These are phyloP conservation scores for Agrochola lota DNA, from an alignment of 2,888 invertebrate species.

Conservation along the genomic window DNA sequence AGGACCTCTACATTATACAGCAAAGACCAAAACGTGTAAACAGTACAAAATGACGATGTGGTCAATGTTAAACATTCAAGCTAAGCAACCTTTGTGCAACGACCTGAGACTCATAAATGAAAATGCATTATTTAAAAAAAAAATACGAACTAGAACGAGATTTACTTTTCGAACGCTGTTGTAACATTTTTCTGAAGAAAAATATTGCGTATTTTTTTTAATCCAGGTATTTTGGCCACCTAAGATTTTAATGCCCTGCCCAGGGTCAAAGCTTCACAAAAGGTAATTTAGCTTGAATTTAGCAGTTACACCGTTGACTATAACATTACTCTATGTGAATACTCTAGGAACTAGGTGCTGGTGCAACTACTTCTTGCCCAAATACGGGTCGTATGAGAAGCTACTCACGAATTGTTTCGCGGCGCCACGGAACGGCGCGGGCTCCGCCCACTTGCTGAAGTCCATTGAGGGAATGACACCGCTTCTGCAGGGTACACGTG, in stretches of 20 bases:
- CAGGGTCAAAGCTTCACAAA: background rate
- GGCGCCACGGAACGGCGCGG: conserved; percentile 83
- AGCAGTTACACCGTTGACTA: conserved; percentile 71
- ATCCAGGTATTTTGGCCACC: background rate
- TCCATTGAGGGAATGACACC: conserved; percentile 97
- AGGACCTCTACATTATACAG: conserved; percentile 47
- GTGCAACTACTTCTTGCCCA: conserved; percentile 86
- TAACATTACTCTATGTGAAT: conserved; percentile 67
- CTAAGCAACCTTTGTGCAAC: conserved; percentile 27
- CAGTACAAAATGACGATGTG: conserved; percentile 50
- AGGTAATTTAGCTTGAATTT: conserved; percentile 54
- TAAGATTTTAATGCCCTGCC: background rate
- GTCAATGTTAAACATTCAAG: conserved; percentile 58
- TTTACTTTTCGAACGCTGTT: background rate
- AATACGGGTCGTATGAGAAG: conserved; percentile 88
- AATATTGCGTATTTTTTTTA: background rate
- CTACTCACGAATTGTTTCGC: conserved; percentile 93
- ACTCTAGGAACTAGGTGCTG: conserved; percentile 73
- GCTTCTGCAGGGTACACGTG: conserved; percentile 97
- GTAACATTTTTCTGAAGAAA: background rate
- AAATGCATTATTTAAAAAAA: background rate
- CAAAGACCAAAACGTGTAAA: conserved; percentile 27
- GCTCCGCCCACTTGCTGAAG: conserved; percentile 97
- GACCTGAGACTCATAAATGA: background rate
- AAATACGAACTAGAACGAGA: background rate